These are phyloP conservation scores for Anolis apletophallus DNA, from an alignment of 2,797 vertebrate species.

Conservation along the genomic window DNA sequence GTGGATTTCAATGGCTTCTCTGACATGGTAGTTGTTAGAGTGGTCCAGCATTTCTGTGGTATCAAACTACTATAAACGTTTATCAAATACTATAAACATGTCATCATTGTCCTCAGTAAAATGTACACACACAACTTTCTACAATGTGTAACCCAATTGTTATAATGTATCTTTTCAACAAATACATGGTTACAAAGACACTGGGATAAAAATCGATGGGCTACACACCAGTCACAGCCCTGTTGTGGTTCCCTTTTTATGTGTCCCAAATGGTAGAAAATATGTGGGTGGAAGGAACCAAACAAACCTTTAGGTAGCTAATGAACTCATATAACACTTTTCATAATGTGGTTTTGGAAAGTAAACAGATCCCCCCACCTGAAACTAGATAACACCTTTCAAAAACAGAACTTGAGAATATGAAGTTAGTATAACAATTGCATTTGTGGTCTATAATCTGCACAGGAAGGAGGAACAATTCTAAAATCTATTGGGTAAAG, in stretches of 20 bases:
- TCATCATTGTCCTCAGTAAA: not conserved
- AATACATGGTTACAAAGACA: not conserved
- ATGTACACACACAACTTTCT: not conserved
- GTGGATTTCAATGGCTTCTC: too few species aligned
- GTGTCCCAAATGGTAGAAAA: not conserved
- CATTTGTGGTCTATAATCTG: not conserved
- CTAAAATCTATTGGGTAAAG: not conserved
- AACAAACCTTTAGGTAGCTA: not conserved
- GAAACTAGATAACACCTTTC: not conserved
- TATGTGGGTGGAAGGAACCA: not conserved
- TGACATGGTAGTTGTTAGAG: too few species aligned
- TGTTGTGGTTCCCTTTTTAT: not conserved
- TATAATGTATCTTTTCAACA: not conserved
- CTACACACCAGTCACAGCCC: not conserved
- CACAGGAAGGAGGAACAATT: slow-evolving; percentile 3
- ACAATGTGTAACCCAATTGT: not conserved
- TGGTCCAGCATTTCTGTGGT: too few species aligned
- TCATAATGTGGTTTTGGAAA: not conserved
- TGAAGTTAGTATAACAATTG: not conserved
- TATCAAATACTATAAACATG: too few species aligned
- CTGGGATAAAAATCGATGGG: not conserved
- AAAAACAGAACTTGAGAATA: not conserved
- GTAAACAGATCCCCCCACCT: not conserved
- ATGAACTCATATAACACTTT: not conserved
- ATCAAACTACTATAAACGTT: too few species aligned